These are phyloP conservation scores for Onthophagus sagittarius DNA, from an alignment of 2,888 invertebrate species.

Conservation along the genomic window DNA sequence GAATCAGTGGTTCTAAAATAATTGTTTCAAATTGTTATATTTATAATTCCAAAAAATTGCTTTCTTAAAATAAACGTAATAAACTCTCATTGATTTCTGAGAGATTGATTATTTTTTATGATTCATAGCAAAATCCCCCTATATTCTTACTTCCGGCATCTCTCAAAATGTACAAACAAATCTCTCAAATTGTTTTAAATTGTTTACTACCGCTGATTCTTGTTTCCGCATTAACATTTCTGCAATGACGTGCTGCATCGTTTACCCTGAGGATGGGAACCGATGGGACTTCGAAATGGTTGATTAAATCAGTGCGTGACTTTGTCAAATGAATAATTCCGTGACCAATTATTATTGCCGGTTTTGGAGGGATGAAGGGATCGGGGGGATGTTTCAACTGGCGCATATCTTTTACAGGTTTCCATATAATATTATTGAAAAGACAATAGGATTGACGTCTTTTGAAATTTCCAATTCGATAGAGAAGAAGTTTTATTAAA, in stretches of 20 bases:
- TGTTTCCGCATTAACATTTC: neutral
- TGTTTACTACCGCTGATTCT: neutral
- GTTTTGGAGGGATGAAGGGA: neutral
- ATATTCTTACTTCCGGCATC: no score
- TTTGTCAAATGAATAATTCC: conserved; percentile 22
- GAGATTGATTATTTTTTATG: no score
- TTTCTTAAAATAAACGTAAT: no score
- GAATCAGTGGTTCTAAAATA: neutral
- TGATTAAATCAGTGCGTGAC: conserved; percentile 21
- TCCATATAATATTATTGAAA: conserved; percentile 19
- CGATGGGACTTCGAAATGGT: conserved; percentile 1
- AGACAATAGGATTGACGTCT: neutral
- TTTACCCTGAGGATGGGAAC: neutral
- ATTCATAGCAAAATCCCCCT: no score
- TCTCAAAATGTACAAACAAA: neutral
- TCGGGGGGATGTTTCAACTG: neutral
- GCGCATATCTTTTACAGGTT: conserved; percentile 15
- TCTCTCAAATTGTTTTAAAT: neutral
- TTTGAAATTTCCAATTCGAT: neutral
- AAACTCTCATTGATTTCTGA: no score
- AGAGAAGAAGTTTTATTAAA: neutral
- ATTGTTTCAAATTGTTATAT: neutral
- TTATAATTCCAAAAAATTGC: no score
- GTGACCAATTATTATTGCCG: conserved; percentile 22
- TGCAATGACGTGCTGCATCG: neutral